Percentiles rank a stretch among this genome's conserved stretches.
phyloP scores from a whole-genome alignment of 2,113 vertebrate genomes.

The Phalacrocorax brasilianus region DNA sequence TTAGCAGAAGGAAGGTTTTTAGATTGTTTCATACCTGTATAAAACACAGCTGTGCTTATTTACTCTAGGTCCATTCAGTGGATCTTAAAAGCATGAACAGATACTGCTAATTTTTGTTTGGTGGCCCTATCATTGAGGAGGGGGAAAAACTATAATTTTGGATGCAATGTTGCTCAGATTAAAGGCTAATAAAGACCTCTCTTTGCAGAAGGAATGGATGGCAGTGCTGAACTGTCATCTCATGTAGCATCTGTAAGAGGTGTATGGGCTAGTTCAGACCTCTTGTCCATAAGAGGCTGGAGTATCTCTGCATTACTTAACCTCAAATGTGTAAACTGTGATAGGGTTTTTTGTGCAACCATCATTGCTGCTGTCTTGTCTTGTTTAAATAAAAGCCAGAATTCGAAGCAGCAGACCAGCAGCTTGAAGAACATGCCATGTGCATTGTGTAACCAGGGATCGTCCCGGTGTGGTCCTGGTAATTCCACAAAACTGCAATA shows the following conservation, averaged over 20 bases:
- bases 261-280: neutral
- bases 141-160: fast-evolving
- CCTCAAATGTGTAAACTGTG: neutral
- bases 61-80: neutral
- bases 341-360: fast-evolving
- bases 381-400: neutral
- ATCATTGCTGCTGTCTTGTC: neutral
- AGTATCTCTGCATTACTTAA: neutral
- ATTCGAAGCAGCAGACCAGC: neutral
- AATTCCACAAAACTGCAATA: neutral
- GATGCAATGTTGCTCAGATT: neutral
- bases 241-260: neutral
- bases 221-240: neutral
- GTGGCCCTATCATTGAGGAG: neutral
- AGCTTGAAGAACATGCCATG: neutral
- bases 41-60: neutral
- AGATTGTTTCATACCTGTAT: neutral
- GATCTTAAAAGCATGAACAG: neutral
- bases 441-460: fast-evolving
- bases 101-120: neutral
- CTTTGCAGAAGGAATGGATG: neutral
- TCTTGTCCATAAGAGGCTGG: fast-evolving
- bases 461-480: fast-evolving
- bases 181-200: neutral
- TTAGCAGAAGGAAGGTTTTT: neutral